These are phyloP conservation scores for Phortica magna DNA, from an alignment of 2,888 invertebrate genomes.

Conservation along the genomic window DNA sequence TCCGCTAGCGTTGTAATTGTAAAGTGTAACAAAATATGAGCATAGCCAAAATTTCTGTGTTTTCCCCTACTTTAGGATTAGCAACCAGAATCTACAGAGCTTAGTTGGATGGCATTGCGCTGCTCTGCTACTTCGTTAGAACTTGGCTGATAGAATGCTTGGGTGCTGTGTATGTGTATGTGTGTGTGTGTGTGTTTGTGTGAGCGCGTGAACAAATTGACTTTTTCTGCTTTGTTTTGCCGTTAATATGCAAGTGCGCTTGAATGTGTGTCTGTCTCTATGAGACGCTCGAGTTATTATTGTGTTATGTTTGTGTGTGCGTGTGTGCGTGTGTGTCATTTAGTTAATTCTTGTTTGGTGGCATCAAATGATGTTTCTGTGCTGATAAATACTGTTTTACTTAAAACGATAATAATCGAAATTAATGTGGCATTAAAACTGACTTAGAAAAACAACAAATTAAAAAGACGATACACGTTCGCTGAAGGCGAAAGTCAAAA, in stretches of 20 bases:
- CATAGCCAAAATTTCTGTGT: neutral
- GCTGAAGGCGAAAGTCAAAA: constrained; percentile 11
- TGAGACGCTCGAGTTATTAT: neutral
- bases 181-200: too few species aligned
- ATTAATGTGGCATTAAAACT: constrained; percentile 65
- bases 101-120: constrained; percentile 53
- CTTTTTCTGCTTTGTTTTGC: neutral
- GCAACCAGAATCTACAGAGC: constrained; percentile 58
- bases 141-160: neutral
- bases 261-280: neutral
- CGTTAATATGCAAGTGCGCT: neutral
- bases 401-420: constrained; percentile 60
- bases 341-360: constrained; percentile 7
- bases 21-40: neutral
- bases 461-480: constrained; percentile 47
- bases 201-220: constrained; percentile 27
- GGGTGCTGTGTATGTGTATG: too few species aligned
- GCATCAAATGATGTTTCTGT: constrained; percentile 38
- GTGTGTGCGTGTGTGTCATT: neutral
- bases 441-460: constrained; percentile 57
- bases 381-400: constrained; percentile 56
- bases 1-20: neutral
- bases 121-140: neutral
- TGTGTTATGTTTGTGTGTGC: neutral
- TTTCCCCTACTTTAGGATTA: constrained; percentile 50